These are phyloP conservation scores for Motacilla tschutschensis DNA, from an alignment of 2,113 vertebrate species.

Conservation along the genomic window DNA sequence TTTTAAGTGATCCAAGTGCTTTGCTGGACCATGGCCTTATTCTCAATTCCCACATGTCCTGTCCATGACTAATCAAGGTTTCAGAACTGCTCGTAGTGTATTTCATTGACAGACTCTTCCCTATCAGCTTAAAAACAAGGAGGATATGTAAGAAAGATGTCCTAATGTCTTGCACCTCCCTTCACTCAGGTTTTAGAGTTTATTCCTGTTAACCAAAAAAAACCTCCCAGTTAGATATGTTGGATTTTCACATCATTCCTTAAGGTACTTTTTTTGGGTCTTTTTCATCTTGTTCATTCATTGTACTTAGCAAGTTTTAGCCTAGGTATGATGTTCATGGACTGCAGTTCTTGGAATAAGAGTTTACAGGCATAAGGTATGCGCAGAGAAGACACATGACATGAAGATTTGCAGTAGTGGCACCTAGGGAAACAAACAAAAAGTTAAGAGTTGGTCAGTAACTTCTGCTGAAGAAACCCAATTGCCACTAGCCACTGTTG, in stretches of 20 bases:
- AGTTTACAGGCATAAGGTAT: slow-evolving; percentile 98
- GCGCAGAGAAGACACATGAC: slow-evolving; percentile 92
- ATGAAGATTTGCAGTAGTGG: slow-evolving; percentile 96
- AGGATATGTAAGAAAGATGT: background rate
- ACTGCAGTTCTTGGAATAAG: slow-evolving; percentile 96
- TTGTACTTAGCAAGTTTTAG: slow-evolving; percentile 95
- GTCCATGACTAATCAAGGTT: background rate
- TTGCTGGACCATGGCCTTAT: background rate
- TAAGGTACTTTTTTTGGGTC: background rate
- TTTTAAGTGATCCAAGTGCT: background rate
- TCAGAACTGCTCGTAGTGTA: background rate
- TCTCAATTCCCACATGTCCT: background rate
- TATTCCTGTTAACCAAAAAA: background rate
- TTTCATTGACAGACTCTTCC: background rate
- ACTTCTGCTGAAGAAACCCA: background rate
- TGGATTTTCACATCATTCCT: background rate
- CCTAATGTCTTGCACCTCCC: background rate
- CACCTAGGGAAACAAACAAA: slow-evolving; percentile 80
- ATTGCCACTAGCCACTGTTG: background rate
- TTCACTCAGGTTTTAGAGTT: background rate
- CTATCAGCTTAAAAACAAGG: background rate
- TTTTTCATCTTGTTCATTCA: slow-evolving; percentile 66
- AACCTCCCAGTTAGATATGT: background rate
- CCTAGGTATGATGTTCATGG: slow-evolving; percentile 98
- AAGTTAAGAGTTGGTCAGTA: background rate